Evolutionary conservation across 2,797 vertebrate genomes (phyloP).

Genomic region (Numenius phaeopus): DNA sequence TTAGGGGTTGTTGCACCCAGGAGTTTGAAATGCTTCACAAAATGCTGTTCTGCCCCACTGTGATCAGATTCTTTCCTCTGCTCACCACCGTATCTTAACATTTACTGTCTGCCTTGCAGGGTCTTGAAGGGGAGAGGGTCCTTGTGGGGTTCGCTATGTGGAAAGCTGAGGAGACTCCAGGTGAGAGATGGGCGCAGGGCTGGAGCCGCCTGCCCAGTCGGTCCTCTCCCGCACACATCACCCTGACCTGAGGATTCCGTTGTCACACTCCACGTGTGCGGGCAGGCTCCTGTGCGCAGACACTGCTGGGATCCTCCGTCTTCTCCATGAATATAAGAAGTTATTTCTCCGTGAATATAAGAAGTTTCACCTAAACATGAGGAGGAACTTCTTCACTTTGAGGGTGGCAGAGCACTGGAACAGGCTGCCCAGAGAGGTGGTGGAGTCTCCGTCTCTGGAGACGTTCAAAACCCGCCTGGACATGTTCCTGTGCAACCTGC

Average conservation of each 20-base stretch:
- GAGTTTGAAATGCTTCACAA: not conserved
- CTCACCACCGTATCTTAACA: accelerated
- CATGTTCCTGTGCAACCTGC: no score
- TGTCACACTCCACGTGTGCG: accelerated
- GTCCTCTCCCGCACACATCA: no score
- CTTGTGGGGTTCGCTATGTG: accelerated
- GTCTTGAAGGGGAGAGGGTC: not conserved
- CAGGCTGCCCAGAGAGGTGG: no score
- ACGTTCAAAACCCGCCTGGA: no score
- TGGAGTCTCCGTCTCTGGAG: no score
- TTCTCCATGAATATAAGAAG: not conserved
- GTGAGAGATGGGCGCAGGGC: not conserved
- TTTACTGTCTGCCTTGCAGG: not conserved
- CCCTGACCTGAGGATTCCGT: not conserved
- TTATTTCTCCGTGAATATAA: no score
- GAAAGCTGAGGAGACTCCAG: not conserved
- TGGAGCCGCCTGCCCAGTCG: not conserved
- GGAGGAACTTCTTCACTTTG: no score
- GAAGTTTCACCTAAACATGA: no score
- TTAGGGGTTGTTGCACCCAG: not conserved
- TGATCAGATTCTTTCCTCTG: not conserved
- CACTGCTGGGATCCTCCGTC: accelerated
- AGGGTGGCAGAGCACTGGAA: no score
- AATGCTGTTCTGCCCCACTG: not conserved
- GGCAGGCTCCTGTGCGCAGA: accelerated